A percentile compares a stretch with the other conserved stretches of the same genome.
Conservation (phyloP, 2,113 vertebrate genomes). For the Epinephelus moara region DNA sequence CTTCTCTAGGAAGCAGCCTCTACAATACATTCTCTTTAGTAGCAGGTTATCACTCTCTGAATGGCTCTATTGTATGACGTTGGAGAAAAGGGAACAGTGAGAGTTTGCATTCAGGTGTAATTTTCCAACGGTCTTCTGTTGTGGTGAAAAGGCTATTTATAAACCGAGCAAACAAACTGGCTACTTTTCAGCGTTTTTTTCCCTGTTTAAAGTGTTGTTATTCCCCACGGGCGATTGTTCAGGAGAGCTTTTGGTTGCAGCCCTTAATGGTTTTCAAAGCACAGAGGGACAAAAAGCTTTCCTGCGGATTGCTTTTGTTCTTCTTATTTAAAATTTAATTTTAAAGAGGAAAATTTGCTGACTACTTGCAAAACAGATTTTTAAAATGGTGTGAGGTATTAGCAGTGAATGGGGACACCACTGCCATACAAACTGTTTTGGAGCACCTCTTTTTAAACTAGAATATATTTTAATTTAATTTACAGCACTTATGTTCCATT, state of each 20-base stretch:
- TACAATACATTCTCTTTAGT: slow-evolving; percentile 11
- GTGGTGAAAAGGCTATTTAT: slow-evolving; percentile 57
- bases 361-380: slow-evolving; percentile 41
- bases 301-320: slow-evolving; percentile 69
- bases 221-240: slow-evolving; percentile 68
- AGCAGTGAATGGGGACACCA: not conserved
- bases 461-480: not conserved
- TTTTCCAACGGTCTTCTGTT: slow-evolving; percentile 30
- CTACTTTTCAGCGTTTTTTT: slow-evolving; percentile 58
- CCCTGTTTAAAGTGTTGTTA: slow-evolving; percentile 57
- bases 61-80: slow-evolving; percentile 27
- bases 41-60: slow-evolving; percentile 28
- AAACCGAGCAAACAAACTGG: slow-evolving; percentile 34
- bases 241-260: slow-evolving; percentile 68
- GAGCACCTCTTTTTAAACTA: slow-evolving; percentile 1
- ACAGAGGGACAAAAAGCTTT: slow-evolving; percentile 62
- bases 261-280: slow-evolving; percentile 75
- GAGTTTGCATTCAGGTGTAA: slow-evolving; percentile 33
- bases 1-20: slow-evolving; percentile 17
- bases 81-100: not conserved
- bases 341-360: slow-evolving; percentile 49
- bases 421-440: not conserved
- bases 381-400: slow-evolving; percentile 9
- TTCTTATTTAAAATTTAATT: slow-evolving; percentile 53
- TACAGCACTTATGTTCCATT: not conserved